Percentiles rank a stretch among this genome's conserved stretches.
Conservation (phyloP, 2,113 vertebrate species). For the Ibidorhyncha struthersii region DNA sequence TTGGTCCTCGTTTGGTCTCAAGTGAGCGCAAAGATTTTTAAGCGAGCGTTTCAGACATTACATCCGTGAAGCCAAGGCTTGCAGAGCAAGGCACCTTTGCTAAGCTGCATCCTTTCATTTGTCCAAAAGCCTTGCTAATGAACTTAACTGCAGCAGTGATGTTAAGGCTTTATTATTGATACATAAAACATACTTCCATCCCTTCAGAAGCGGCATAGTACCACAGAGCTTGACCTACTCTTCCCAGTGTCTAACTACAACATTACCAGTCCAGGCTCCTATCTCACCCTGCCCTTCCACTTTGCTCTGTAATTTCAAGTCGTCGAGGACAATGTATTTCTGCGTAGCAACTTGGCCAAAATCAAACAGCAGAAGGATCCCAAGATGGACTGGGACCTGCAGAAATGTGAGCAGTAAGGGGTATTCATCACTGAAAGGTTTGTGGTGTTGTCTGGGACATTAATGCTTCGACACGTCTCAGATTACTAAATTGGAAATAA, state of each 20-base stretch:
- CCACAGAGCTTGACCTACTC: background rate
- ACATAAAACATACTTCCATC: background rate
- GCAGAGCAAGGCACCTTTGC: background rate
- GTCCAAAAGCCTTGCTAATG: background rate
- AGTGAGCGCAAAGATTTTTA: background rate
- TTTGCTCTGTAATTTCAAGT: background rate
- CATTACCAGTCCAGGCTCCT: accelerated
- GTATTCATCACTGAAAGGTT: background rate
- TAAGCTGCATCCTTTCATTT: background rate
- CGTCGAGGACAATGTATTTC: background rate
- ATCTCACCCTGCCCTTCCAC: background rate
- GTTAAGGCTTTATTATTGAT: background rate
- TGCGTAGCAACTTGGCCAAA: background rate
- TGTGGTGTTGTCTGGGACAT: background rate
- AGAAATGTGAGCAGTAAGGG: background rate
- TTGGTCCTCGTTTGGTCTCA: background rate
- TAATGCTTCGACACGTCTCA: background rate
- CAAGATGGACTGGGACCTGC: background rate
- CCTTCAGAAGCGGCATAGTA: background rate
- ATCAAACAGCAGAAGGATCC: background rate
- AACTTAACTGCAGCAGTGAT: background rate
- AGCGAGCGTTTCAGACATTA: background rate
- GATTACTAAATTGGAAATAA: background rate
- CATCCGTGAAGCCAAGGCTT: accelerated
- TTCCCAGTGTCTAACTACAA: accelerated